A percentile compares a stretch with the other conserved stretches of the same genome.
phyloP scores from a whole-genome alignment of 2,888 invertebrate species.

The Suillia variegata region DNA sequence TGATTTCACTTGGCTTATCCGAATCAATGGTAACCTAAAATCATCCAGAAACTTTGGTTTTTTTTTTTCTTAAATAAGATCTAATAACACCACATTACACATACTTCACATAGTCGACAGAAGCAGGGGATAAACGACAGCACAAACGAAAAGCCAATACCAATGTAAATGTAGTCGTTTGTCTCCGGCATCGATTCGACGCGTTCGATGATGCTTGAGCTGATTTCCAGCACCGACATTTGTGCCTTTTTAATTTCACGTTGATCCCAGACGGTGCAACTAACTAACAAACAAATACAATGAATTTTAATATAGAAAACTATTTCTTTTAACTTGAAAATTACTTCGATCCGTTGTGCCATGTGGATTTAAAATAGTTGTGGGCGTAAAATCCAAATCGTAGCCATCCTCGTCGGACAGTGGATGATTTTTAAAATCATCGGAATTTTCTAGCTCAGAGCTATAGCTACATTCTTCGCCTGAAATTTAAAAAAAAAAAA shows the following conservation, averaged over 20 bases:
- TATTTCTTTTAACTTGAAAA: no score
- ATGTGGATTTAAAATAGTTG: constrained; percentile 75
- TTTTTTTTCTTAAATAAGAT: constrained; percentile 23
- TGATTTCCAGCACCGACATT: constrained; percentile 91
- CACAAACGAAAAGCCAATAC: constrained; percentile 67
- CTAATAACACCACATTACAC: not conserved
- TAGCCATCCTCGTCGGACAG: constrained; percentile 62
- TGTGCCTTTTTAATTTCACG: constrained; percentile 91
- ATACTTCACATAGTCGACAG: constrained; percentile 58
- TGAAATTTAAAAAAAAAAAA: constrained; percentile 36
- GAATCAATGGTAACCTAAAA: constrained; percentile 53
- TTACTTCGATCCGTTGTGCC: constrained; percentile 76
- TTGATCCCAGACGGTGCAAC: constrained; percentile 94
- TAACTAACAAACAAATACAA: constrained; percentile 76
- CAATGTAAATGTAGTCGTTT: constrained; percentile 78
- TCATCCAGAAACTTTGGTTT: no score
- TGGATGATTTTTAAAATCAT: constrained; percentile 65
- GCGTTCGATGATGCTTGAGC: constrained; percentile 89
- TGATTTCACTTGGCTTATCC: constrained; percentile 55
- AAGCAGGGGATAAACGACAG: constrained; percentile 69
- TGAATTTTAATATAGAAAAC: not conserved
- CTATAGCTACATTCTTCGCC: constrained; percentile 82
- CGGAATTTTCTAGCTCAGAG: constrained; percentile 74
- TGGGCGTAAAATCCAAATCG: constrained; percentile 74
- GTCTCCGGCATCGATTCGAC: constrained; percentile 83